Evolutionary conservation across 2,888 invertebrate genomes (phyloP).

Genomic region (Standfussiana lucernea): DNA sequence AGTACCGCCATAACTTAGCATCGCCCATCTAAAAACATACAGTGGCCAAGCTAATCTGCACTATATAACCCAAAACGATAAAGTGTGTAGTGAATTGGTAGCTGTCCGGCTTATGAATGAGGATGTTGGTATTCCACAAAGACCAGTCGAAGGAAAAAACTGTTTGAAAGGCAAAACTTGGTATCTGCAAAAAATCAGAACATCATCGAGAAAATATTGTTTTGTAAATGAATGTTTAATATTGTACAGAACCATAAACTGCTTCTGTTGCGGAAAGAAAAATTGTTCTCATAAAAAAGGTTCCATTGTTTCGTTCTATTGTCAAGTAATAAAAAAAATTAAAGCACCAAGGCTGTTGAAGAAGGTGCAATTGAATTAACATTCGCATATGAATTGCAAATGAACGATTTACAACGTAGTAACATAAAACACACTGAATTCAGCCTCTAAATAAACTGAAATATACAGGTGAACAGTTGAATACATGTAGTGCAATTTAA

Average conservation of each 20-base stretch:
- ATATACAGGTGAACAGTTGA: slow-evolving; percentile 27
- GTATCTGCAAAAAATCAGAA: slow-evolving; percentile 67
- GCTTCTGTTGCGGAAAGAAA: slow-evolving; percentile 20
- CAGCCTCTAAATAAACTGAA: slow-evolving; percentile 39
- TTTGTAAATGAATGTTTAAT: slow-evolving; percentile 41
- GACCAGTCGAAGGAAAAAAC: slow-evolving; percentile 68
- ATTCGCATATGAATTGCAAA: slow-evolving; percentile 64
- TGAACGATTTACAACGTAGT: slow-evolving; percentile 56
- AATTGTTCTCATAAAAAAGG: slow-evolving; percentile 24
- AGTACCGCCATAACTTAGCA: slow-evolving; percentile 59
- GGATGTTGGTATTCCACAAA: slow-evolving; percentile 78
- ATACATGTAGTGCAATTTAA: neutral
- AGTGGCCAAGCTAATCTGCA: slow-evolving; percentile 66
- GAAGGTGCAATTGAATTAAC: slow-evolving; percentile 55
- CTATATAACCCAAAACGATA: slow-evolving; percentile 71
- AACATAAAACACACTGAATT: slow-evolving; percentile 39
- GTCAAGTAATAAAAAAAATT: slow-evolving; percentile 23
- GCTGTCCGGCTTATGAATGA: slow-evolving; percentile 58
- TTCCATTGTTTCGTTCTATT: slow-evolving; percentile 34
- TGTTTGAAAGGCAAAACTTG: slow-evolving; percentile 70
- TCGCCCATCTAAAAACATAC: slow-evolving; percentile 56
- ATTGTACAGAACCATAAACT: slow-evolving; percentile 22
- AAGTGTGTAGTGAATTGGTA: slow-evolving; percentile 72
- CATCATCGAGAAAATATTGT: slow-evolving; percentile 46
- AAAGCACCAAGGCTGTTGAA: slow-evolving; percentile 35